These are phyloP conservation scores for Dendrocopos noguchii DNA, from an alignment of 2,113 vertebrate species.

Conservation along the genomic window DNA sequence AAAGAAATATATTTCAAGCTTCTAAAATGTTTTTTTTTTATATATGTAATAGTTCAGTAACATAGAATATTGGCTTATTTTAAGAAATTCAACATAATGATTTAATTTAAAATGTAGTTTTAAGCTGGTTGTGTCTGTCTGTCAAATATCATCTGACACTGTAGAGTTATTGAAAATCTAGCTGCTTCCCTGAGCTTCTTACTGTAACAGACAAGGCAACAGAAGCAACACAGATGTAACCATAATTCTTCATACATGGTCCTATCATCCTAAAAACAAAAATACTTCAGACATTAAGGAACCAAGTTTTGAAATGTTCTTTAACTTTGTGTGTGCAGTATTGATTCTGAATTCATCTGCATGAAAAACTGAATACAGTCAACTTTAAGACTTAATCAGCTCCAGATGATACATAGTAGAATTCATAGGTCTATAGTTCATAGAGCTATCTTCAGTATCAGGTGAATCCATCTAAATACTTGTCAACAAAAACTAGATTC, in stretches of 20 bases:
- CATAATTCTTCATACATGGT: neutral
- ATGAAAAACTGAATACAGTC: neutral
- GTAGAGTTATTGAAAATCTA: neutral
- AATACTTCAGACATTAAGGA: neutral
- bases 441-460: neutral
- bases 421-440: neutral
- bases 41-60: neutral
- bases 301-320: neutral
- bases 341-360: neutral
- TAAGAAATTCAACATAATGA: neutral
- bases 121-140: neutral
- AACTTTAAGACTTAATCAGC: neutral
- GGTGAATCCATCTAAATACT: neutral
- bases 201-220: neutral
- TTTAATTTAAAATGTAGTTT: neutral
- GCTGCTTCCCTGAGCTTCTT: neutral
- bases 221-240: neutral
- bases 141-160: neutral
- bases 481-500: neutral
- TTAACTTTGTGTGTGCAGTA: neutral
- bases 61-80: neutral
- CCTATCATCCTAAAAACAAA: neutral
- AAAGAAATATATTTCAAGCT: neutral
- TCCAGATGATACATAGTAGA: neutral
- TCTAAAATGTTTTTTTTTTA: no score